Evolutionary conservation across 1,140 invertebrate species (phyloP), one percentile per base, ranked within the genome.

Genomic region (Muscidifurax raptorellus): DNA sequence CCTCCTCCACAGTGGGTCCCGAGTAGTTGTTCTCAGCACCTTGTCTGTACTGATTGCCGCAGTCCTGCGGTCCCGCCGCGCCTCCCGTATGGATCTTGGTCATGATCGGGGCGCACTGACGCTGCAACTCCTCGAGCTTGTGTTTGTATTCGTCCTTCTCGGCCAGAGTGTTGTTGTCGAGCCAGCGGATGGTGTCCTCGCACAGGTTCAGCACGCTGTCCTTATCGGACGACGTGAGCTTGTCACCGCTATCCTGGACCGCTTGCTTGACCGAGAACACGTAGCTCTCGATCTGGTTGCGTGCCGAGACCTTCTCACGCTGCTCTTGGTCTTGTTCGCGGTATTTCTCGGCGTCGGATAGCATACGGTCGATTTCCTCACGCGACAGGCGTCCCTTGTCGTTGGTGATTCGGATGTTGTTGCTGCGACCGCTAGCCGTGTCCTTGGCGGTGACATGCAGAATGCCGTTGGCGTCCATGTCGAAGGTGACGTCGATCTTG

Each of bases 331-430:
- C 94, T 88, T 95, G 94, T 9, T 92, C 92, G 75, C 93, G 94
- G 88, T 95, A 96, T 85, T 94, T 95, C 86, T 96, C 95, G 12
- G 96, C 96, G 47, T 97, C 96, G n/a, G 94, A 91, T 15, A 99
- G 94, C 98, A 99, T 99, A 44, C 96, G 94, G 88, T 99, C 97
- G 87, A 99, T 99, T 88, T 99, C 98, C 32, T 96, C 96, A 90
- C 98, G 98, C 30, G 95, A 96, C 3, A 99, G 93, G 28, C 98
- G 95, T 4, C 98, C 97, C 91, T 98, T 98, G 90, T 99, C 98
- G 89, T 99, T 99, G 30, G 97, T 98, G 82, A 99, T 99, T 36
- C 96, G 96, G 83, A 97, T 97, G 87, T 95, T 94, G 90, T 96
- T 96, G 1, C 94, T 94, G 79, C 94, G 95, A 27, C 96, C 96